Evolutionary conservation across 1,140 invertebrate species (phyloP), one percentile per base, ranked within the genome.

Genomic region (Tetramorium simillimum): DNA sequence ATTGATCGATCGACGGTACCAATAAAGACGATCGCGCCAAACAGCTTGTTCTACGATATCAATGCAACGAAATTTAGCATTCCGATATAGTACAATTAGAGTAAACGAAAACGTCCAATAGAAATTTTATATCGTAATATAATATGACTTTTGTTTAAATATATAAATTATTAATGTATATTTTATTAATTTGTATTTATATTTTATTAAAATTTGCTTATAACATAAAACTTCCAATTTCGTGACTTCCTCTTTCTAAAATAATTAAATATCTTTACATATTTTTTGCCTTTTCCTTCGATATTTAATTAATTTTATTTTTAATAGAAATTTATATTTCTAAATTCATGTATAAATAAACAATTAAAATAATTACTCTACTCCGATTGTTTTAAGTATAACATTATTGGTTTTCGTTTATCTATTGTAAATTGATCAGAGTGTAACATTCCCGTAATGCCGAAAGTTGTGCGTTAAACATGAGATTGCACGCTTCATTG

Each of bases 1-100:
- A 14, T 16, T 24, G 76, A 91, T 89, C 67, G 80, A 82, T 58
- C 80, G 80, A 33, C 51, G 53, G 75, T 84, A 73, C 56, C 80
- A 62, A 84, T 84, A 75, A 75, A 75, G 53, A 2, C 56, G 53
- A 24, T 84, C 40, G 14, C 40, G 18, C 24, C 14, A 16, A 49
- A 73, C n/a, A 6, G 24, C 40, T 46, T 33, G 21, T 73, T 73
- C 14, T 60, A 43, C 14, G 4, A 37, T 69, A 81, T 46, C 69
- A 62, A 62, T 73, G 7, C 40, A 60, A 73, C 24, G 14, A 60
- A 46, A 73, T 70, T 73, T 58, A 16, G 28, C 28, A 84, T 84
- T 60, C 1, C n/a, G 18, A 58, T 53, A 53, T n/a, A 21, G 18
- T 82, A 46, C 21, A 82, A 51, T 72, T 37, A 21, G 12, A 70